phyloP scores from a whole-genome alignment of 1,140 invertebrate species.

The Drosophila chauvacae region DNA sequence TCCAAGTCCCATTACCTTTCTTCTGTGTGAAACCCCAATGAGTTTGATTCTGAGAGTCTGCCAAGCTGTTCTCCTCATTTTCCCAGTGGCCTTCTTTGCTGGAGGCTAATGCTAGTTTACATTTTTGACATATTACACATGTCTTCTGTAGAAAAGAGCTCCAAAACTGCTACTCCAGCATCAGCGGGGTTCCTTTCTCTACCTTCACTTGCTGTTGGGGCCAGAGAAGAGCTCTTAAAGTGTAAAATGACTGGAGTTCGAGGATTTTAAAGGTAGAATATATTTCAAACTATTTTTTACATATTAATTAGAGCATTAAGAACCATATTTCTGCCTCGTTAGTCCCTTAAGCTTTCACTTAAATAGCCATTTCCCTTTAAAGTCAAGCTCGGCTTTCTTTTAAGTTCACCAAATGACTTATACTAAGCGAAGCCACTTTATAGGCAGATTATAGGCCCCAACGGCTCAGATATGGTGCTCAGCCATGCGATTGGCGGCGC shows the following conservation, averaged over 20 bases:
- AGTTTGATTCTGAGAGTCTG: slow-evolving; percentile 2
- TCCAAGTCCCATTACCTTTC: background rate
- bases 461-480: slow-evolving; percentile 3
- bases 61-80: slow-evolving; percentile 1
- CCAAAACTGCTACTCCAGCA: background rate
- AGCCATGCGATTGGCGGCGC: slow-evolving; percentile 13
- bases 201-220: no score
- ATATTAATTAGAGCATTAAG: background rate
- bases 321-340: background rate
- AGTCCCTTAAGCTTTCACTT: background rate
- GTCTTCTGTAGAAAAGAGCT: background rate
- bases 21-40: background rate
- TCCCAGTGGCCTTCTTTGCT: background rate
- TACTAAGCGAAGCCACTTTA: background rate
- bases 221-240: background rate
- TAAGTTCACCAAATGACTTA: background rate
- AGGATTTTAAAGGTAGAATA: background rate
- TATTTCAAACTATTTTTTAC: background rate
- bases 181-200: background rate
- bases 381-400: background rate
- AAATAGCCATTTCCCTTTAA: background rate
- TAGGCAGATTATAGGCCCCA: background rate
- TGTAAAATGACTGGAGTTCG: background rate
- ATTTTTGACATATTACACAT: slow-evolving; percentile 15
- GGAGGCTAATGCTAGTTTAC: slow-evolving; percentile 1